Percentiles rank a stretch among this genome's conserved stretches.
Conservation (phyloP, 2,797 vertebrate species). For the Chrosomus eos region DNA sequence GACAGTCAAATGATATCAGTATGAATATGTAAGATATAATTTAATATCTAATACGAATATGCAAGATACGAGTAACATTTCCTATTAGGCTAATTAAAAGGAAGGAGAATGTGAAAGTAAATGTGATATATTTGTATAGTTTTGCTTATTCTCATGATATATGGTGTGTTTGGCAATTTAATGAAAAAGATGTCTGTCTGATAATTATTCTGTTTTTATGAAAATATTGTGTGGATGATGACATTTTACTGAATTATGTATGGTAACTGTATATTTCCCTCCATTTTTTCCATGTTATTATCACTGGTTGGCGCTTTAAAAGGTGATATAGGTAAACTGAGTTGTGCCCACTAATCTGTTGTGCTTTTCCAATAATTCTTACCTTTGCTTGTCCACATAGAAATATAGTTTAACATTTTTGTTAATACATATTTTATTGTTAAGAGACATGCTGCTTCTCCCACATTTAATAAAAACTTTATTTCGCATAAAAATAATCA, state of each 20-base stretch:
- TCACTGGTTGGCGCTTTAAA: constrained; percentile 27
- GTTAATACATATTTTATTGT: not conserved
- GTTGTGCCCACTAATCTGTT: not conserved
- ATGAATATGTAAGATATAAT: not conserved
- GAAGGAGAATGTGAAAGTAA: not conserved
- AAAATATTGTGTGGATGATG: not conserved
- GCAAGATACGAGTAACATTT: not conserved
- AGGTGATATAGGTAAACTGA: constrained; percentile 53
- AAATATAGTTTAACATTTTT: not conserved
- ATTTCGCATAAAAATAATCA: not conserved
- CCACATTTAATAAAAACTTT: not conserved
- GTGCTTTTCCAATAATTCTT: not conserved
- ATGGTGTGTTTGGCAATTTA: not conserved
- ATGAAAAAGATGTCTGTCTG: not conserved
- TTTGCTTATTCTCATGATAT: not conserved
- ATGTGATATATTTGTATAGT: not conserved
- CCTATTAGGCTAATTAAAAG: not conserved
- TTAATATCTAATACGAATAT: not conserved
- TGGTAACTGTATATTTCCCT: constrained; percentile 43
- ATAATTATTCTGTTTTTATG: not conserved
- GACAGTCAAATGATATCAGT: not conserved
- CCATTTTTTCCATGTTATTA: constrained; percentile 25
- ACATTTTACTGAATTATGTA: not conserved
- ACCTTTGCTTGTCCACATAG: constrained; percentile 14
- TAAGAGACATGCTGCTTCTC: constrained; percentile 6